phyloP scores from a whole-genome alignment of 2,113 vertebrate genomes.

The Pimephales promelas region DNA sequence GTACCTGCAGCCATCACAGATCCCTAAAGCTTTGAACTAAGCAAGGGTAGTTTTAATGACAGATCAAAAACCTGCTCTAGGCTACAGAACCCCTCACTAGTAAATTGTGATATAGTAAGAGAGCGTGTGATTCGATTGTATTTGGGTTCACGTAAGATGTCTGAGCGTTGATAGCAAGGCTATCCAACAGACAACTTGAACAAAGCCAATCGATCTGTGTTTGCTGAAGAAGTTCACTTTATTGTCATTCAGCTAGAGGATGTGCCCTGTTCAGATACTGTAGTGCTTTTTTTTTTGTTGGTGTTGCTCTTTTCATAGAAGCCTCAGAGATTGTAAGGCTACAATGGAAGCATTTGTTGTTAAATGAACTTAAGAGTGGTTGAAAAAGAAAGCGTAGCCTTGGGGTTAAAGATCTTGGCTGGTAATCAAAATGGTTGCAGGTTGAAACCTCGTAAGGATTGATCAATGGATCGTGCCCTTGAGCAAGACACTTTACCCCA shows the following conservation, averaged over 20 bases:
- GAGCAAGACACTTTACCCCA: conserved; percentile 12
- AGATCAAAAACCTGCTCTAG: neutral
- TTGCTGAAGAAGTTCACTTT: conserved; percentile 25
- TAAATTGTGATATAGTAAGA: neutral
- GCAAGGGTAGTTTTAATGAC: conserved; percentile 7
- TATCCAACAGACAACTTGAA: conserved; percentile 18
- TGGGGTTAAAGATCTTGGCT: neutral
- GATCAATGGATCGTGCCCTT: neutral
- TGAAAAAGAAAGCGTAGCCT: neutral
- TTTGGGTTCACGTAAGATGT: conserved; percentile 25
- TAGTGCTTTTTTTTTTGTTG: neutral
- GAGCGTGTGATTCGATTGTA: neutral
- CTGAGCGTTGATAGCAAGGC: conserved; percentile 9
- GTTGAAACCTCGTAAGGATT: neutral
- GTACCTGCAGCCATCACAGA: conserved; percentile 5
- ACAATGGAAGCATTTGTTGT: conserved; percentile 59
- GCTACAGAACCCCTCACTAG: neutral
- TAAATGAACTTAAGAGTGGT: conserved; percentile 53
- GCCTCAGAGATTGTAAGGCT: conserved; percentile 43
- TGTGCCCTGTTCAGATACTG: conserved; percentile 26
- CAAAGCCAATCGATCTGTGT: conserved; percentile 46
- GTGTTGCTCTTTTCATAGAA: neutral
- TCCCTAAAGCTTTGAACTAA: neutral
- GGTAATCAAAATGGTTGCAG: neutral
- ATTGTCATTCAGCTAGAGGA: conserved; percentile 5